Conservation (phyloP, 1,140 invertebrate genomes). For the honey bee (Apis mellifera) region Amel_HAv3.1 CM009937.2:766001-766500, state of each 20-base stretch:
- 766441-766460: conserved; percentile 46
- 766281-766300: not conserved
- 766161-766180: not conserved
- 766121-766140: not conserved
- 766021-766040: conserved; percentile 34
- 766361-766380: conserved; percentile 32
- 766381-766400: conserved; percentile 15
- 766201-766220: not conserved
- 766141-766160: not conserved
- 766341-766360: conserved; percentile 30
- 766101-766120: conserved; percentile 17
- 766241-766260: too few relatives aligned
- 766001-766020: conserved; percentile 58
- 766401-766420: conserved; percentile 26
- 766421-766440: conserved; percentile 36
- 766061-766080: conserved; percentile 12
- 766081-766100: conserved; percentile 6
- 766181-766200: not conserved
- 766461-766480: conserved; percentile 8
- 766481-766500: conserved; percentile 4
- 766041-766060: conserved; percentile 33
- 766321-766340: not conserved
- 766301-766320: conserved; percentile 9
- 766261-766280: not conserved
- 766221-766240: not conserved